These are phyloP conservation scores for Drosophila santomea DNA, from an alignment of 1,140 invertebrate genomes.

Conservation along the genomic window DNA sequence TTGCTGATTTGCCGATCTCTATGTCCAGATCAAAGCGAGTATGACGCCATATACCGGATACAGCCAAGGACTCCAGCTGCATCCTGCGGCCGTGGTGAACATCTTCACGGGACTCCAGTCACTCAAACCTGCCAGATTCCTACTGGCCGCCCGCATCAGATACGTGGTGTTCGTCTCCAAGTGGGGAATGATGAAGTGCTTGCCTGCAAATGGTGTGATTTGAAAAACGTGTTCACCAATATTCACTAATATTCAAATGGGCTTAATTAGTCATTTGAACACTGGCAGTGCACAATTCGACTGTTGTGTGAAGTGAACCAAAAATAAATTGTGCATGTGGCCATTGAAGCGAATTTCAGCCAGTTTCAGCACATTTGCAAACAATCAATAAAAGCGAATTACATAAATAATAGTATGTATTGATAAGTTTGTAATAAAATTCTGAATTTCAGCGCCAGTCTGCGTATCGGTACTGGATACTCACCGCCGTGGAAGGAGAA, in stretches of 20 bases:
- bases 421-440: too few relatives aligned
- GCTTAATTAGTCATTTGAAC: neutral
- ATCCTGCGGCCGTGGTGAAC: conserved; percentile 64
- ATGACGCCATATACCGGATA: conserved; percentile 29
- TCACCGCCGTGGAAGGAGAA: conserved; percentile 76
- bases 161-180: conserved; percentile 83
- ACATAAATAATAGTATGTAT: too few relatives aligned
- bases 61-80: conserved; percentile 27
- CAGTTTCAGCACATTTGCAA: neutral
- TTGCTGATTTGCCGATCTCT: conserved; percentile 12
- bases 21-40: conserved; percentile 47
- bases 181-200: conserved; percentile 75
- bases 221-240: neutral
- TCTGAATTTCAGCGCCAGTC: too few relatives aligned
- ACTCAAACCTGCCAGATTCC: conserved; percentile 84
- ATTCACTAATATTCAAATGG: neutral
- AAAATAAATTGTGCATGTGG: neutral
- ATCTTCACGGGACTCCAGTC: conserved; percentile 76
- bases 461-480: neutral
- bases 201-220: conserved; percentile 52
- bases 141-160: conserved; percentile 81
- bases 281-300: neutral
- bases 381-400: too few relatives aligned
- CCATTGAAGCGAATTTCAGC: neutral
- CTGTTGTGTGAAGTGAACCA: neutral